These are phyloP conservation scores for Polypterus senegalus DNA, from an alignment of 2,113 vertebrate genomes.

Conservation along the genomic window DNA sequence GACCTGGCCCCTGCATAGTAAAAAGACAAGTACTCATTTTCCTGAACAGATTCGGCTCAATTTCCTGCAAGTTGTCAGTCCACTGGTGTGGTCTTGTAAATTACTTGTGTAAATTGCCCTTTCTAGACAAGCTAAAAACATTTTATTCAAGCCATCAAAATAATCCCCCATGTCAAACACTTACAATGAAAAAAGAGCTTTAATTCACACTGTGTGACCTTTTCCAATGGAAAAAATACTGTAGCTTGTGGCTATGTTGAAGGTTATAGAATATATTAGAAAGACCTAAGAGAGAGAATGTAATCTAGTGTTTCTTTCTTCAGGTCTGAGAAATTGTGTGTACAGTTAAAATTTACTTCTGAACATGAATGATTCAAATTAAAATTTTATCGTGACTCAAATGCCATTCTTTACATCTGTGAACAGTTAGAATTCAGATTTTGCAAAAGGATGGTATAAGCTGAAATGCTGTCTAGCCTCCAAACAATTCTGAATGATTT, in stretches of 20 bases:
- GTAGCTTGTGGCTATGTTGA: slow-evolving; percentile 28
- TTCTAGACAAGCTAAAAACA: slow-evolving; percentile 3
- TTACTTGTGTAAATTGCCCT: neutral
- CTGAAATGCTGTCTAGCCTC: no score
- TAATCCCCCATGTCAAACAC: slow-evolving; percentile 27
- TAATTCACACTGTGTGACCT: slow-evolving; percentile 46
- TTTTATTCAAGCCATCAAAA: slow-evolving; percentile 37
- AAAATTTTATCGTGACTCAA: no score
- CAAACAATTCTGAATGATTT: no score
- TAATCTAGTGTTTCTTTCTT: no score
- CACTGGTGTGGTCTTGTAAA: neutral
- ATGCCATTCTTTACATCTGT: no score
- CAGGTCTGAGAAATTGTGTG: no score
- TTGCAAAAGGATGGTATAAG: neutral
- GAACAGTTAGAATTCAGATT: neutral
- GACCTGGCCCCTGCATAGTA: neutral
- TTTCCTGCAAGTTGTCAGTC: neutral
- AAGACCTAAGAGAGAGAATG: neutral
- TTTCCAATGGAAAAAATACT: slow-evolving; percentile 40
- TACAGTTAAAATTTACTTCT: no score
- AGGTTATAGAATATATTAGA: slow-evolving; percentile 19
- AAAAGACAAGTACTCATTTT: neutral
- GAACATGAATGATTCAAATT: no score
- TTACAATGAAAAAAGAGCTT: slow-evolving; percentile 34
- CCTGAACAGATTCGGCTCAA: neutral